A percentile compares a stretch with the other conserved stretches of the same genome.
phyloP scores from a whole-genome alignment of 2,113 vertebrate species.

The Podarcis muralis region DNA sequence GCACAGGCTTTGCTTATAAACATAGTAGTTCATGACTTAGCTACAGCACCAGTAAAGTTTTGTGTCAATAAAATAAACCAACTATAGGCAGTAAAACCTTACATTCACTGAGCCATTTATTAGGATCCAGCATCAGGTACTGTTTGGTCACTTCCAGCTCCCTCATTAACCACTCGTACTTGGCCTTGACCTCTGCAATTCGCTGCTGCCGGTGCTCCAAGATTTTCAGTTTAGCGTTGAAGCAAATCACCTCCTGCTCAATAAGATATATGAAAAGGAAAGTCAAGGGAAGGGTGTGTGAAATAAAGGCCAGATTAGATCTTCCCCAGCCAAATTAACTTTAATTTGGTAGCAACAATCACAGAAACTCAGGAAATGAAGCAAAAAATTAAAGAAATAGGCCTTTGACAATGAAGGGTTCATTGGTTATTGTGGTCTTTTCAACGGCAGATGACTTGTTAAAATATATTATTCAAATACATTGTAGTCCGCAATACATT shows the following conservation, averaged over 20 bases:
- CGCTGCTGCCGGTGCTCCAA: slow-evolving; percentile 95
- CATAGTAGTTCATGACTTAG: neutral
- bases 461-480: slow-evolving; percentile 36
- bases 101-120: slow-evolving; percentile 97
- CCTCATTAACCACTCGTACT: slow-evolving; percentile 94
- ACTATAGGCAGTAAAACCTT: slow-evolving; percentile 64
- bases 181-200: slow-evolving; percentile 91
- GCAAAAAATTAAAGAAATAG: neutral
- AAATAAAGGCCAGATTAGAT: neutral
- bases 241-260: slow-evolving; percentile 83
- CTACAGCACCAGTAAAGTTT: slow-evolving; percentile 4
- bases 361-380: slow-evolving; percentile 37
- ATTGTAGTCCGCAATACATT: too few species aligned
- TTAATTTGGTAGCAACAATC: slow-evolving; percentile 7
- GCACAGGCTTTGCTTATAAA: slow-evolving; percentile 21
- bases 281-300: slow-evolving; percentile 2
- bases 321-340: neutral
- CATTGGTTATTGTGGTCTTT: neutral
- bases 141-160: slow-evolving; percentile 96
- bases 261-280: slow-evolving; percentile 3
- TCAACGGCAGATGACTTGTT: slow-evolving; percentile 9
- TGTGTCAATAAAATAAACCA: slow-evolving; percentile 3
- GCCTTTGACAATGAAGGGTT: neutral
- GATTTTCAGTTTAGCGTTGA: slow-evolving; percentile 89
- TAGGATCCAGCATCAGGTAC: slow-evolving; percentile 95